Base-by-base conservation (phyloP, 2,888 invertebrate genomes). In the Coelopa pilipes region DNA sequence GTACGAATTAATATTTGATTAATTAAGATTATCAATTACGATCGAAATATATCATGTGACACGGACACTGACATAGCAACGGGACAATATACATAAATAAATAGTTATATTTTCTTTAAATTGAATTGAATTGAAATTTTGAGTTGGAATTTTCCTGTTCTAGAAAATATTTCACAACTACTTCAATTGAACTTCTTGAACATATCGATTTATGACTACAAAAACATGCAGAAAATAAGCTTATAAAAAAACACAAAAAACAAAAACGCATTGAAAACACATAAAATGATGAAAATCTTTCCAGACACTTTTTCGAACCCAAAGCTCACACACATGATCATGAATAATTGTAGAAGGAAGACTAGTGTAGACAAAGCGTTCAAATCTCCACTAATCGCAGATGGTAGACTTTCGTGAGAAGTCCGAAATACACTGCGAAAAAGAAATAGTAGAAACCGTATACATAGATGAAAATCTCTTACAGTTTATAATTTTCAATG, bases 261-360 rank as follows among this genome's bases (percentile, higher is more conserved):
- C 9, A n/a, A 4, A 17, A 46, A n/a, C n/a, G 45, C 17, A 47
- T 15, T 3, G 13, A 50, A 50, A 66, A 45, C 45, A 12, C 11
- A 15, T 12, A 62, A 62, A n/a, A 15, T 24, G 12, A 3, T 45
- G n/a, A 63, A 47, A 63, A 63, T 12, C 17, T 63, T 17, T 46
- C 46, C 15, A 69, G n/a, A 34, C 69, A n/a, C 12, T 47, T 57
- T 59, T 45, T 46, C 60, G n/a, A 59, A 19, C 70, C 60, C 70
- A 70, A 70, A 47, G 70, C 70, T n/a, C n/a, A 70, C 70, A 60
- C 19, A 45, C 24, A 68, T 49, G 13, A 53, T 34, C 24, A 24
- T 19, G 24, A 17, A 34, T 34, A 34, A 45, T 19, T 49, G 12
- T n/a, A 67, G 19, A 24, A 50, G 24, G 10, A 3, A 21, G 21